Percentiles rank a stretch among this genome's conserved stretches.
These are phyloP conservation scores for Pempheris klunzingeri DNA, from an alignment of 2,797 vertebrate species.

Conservation along the genomic window DNA sequence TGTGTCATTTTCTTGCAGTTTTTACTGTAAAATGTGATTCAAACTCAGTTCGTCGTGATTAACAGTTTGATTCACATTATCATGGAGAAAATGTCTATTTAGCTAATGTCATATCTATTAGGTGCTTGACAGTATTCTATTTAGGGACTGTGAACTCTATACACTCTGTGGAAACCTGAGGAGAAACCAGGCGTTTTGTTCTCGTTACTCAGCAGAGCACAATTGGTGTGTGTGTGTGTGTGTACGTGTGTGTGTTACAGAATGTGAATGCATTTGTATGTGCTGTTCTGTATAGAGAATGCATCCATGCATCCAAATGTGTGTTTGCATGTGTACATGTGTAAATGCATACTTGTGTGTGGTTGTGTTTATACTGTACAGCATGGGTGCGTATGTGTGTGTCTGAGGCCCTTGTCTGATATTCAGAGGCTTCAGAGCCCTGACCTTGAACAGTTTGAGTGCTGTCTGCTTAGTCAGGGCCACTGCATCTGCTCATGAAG, in stretches of 20 bases:
- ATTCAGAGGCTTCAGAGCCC: conserved; percentile 53
- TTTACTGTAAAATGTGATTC: conserved; percentile 24
- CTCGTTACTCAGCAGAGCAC: conserved; percentile 64
- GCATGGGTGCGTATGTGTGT: conserved; percentile 33
- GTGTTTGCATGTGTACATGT: conserved; percentile 9
- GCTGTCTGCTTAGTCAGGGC: conserved; percentile 78
- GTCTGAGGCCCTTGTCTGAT: conserved; percentile 43
- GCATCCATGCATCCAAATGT: not conserved
- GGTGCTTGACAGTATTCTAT: conserved; percentile 59
- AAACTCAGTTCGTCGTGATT: conserved; percentile 7
- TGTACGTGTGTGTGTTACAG: conserved; percentile 8
- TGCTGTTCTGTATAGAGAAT: conserved; percentile 9
- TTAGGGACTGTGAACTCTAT: conserved; percentile 61
- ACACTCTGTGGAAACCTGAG: conserved; percentile 68
- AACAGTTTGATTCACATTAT: conserved; percentile 23
- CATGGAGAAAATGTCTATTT: conserved; percentile 12
- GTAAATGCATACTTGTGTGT: conserved; percentile 4
- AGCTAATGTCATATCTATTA: conserved; percentile 34
- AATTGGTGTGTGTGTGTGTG: conserved; percentile 13
- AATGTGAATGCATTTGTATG: not conserved
- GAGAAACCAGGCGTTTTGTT: conserved; percentile 55
- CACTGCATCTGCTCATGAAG: conserved; percentile 61
- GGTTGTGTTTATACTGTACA: not conserved
- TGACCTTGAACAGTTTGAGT: conserved; percentile 76
- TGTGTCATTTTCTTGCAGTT: not conserved